A percentile compares a stretch with the other conserved stretches of the same genome.
phyloP scores from a whole-genome alignment of 2,113 vertebrate species.

The Otocyon megalotis region DNA sequence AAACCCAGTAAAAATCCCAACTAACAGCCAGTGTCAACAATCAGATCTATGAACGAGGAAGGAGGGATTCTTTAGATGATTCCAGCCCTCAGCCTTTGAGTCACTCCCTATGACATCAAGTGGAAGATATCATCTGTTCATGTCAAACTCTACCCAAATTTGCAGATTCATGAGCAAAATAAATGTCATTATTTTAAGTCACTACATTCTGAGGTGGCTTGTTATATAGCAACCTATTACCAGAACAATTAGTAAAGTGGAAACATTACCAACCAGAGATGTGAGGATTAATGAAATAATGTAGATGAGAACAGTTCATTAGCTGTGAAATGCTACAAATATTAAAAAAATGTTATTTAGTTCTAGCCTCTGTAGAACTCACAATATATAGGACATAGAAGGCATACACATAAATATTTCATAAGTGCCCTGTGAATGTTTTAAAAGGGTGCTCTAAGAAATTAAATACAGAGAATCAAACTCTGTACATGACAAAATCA shows the following conservation, averaged over 20 bases:
- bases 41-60: not conserved
- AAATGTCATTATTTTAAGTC: not conserved
- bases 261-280: not conserved
- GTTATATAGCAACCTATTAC: not conserved
- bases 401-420: conserved; percentile 11
- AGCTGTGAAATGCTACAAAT: not conserved
- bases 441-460: not conserved
- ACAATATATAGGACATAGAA: not conserved
- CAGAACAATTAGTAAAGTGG: not conserved
- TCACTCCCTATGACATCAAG: not conserved
- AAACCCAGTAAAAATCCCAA: not conserved
- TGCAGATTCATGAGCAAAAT: conserved; percentile 15
- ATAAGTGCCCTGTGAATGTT: not conserved
- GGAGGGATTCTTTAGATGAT: not conserved
- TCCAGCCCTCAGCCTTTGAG: not conserved
- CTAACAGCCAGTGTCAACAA: conserved; percentile 7
- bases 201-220: not conserved
- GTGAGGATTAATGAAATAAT: conserved; percentile 27
- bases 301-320: not conserved
- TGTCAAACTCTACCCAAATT: not conserved
- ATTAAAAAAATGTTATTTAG: not conserved
- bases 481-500: conserved; percentile 1
- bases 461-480: not conserved
- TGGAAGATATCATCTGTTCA: not conserved
- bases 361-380: not conserved